Percentiles rank a stretch among this genome's conserved stretches.
Evolutionary conservation across 2,113 vertebrate species (phyloP).

Genomic region (Harpagus bidentatus): DNA sequence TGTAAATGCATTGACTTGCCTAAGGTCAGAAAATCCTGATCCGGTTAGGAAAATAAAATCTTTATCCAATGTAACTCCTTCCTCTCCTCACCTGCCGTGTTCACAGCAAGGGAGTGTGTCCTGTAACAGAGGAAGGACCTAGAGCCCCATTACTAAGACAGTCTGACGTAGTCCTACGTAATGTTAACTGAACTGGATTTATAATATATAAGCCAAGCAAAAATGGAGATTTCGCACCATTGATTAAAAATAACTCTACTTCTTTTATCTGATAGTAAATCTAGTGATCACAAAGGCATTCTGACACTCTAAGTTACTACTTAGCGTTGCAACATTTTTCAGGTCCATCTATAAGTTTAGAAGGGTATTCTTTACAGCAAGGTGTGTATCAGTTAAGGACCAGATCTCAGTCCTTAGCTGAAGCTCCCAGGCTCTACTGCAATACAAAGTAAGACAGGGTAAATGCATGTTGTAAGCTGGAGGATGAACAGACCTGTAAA

Average conservation of each 20-base stretch:
- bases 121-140: background rate
- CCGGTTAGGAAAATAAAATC: background rate
- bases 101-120: background rate
- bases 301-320: background rate
- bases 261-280: background rate
- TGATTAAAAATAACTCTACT: background rate
- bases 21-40: background rate
- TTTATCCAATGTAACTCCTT: background rate
- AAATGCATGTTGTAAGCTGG: background rate
- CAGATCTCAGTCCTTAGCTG: background rate
- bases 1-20: background rate
- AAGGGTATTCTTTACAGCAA: background rate
- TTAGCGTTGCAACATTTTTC: background rate
- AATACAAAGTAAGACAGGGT: background rate
- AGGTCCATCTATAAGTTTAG: background rate
- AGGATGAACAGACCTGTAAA: background rate
- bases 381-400: background rate
- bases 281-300: background rate
- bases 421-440: background rate
- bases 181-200: background rate
- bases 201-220: background rate
- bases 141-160: too few relatives aligned
- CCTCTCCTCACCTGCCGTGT: background rate
- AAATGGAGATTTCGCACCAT: background rate
- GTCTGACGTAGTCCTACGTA: rapidly evolving